Base-by-base conservation (phyloP, 2,113 vertebrate species). In the Colossoma macropomum region DNA sequence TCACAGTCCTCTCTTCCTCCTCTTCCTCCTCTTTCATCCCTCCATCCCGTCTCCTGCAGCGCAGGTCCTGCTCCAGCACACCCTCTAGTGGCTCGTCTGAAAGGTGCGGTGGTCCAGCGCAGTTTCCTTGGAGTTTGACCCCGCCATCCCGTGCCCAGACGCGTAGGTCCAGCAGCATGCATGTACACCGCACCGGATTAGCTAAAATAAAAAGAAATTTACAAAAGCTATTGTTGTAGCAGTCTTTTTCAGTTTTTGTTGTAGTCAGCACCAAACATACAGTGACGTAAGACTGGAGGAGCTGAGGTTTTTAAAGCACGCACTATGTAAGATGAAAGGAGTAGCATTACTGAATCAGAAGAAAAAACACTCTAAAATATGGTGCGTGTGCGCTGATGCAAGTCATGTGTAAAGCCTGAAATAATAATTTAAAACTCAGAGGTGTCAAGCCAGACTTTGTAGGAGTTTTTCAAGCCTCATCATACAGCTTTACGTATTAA, bases 111-210 rank as follows among this genome's bases (percentile, higher is more conserved):
- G 96, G 97, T 0, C 93, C 93, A 0, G 90, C 75, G 32, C 97
- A 98, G 1, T 85, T 59, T 2, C 95, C 96, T 0, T 95, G 87
- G 0, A 90, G 92, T 87, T 92, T 94, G 27, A 96, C 90, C 15
- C 92, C 93, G 0, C 80, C 87, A 8, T 62, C 32, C 0, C 85
- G 86, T n/a, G 95, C 86, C 97, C 97, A 98, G 54, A 89, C 87
- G 9, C 93, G 94, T 88, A 99, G 95, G 0, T 95, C 95, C 48
- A 90, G 91, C 82, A 97, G 92, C 80, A 91, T 92, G 86, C 97
- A 99, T 89, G 95, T 96, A 79, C 97, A 99, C 85, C 93, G 91
- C 84, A 98, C 87, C 0, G 95, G 95, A 88, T 98, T 99, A 4
- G 92, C 0, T 66, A 54, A 13, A 71, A n/a, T 11, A 38, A n/a